Evolutionary conservation across 1,140 invertebrate species (phyloP).

Genomic region (Macrostomum lignano): DNA sequence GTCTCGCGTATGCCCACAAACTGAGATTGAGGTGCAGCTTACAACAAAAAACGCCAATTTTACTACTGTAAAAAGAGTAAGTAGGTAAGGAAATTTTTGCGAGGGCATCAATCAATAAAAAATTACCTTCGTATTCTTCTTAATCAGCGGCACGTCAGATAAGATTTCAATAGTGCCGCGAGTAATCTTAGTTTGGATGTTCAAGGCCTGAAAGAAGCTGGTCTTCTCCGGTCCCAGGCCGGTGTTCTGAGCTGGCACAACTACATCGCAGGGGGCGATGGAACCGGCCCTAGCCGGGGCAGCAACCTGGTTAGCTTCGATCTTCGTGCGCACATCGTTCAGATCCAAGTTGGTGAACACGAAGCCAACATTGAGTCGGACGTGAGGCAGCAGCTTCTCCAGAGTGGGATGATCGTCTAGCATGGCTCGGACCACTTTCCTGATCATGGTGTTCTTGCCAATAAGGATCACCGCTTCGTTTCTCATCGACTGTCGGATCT

Average conservation of each 20-base stretch:
- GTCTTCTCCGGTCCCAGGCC: slow-evolving; percentile 95
- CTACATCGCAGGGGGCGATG: slow-evolving; percentile 71
- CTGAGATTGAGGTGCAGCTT: no score
- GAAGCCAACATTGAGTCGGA: slow-evolving; percentile 89
- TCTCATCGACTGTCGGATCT: slow-evolving; percentile 70
- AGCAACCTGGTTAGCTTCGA: slow-evolving; percentile 48
- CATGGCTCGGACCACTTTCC: slow-evolving; percentile 86
- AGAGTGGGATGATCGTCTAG: slow-evolving; percentile 62
- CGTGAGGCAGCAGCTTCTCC: slow-evolving; percentile 72
- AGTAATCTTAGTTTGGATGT: slow-evolving; percentile 96
- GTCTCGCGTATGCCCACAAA: no score
- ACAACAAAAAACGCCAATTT: no score
- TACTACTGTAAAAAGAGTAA: no score
- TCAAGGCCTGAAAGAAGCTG: slow-evolving; percentile 97
- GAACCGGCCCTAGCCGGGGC: slow-evolving; percentile 85
- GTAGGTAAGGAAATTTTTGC: no score
- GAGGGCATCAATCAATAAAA: no score
- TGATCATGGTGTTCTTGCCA: slow-evolving; percentile 99
- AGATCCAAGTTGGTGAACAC: slow-evolving; percentile 89
- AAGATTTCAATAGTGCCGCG: slow-evolving; percentile 99
- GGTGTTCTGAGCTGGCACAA: slow-evolving; percentile 91
- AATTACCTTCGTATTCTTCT: slow-evolving; percentile 85
- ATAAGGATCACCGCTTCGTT: slow-evolving; percentile 43
- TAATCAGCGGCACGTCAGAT: slow-evolving; percentile 73
- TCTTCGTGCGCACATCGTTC: slow-evolving; percentile 61